Evolutionary conservation across 2,113 vertebrate species (phyloP), one percentile per base, ranked within the genome.

Genomic region (Seriola rivoliana): DNA sequence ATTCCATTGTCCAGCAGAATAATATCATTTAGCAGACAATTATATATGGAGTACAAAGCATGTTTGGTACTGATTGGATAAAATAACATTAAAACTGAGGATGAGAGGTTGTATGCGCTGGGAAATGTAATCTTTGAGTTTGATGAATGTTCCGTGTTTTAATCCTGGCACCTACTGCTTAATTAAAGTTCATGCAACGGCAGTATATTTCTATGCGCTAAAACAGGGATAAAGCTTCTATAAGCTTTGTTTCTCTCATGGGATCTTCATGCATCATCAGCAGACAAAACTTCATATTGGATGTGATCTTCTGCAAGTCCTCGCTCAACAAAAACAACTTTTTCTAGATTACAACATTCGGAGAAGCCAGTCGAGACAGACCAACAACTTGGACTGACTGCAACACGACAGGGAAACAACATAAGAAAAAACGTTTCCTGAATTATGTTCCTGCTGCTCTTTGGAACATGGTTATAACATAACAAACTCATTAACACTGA

Each of bases 311-410:
- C 42, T 36, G 19, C 19, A 71, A 87, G 71, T 66, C 57, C 23
- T 54, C 1, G 0, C 40, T 42, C 36, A 16, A 4, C 68, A 14
- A 50, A 48, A 80, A 78, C 36, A 1, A 36, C 4, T 23, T 79
- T 65, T 52, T 63, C 9, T 67, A 8, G 7, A 44, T 54, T 76
- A 71, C 23, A 21, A 58, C 23, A 19, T 17, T 36, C 38, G 36
- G 32, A 73, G 40, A 38, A 58, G 32, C 75, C 78, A 12, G 85
- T 82, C 81, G 32, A 66, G 81, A 34, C 78, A 72, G 44, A 80
- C 10, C 14, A 29, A 68, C 13, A 63, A 72, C 21, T 9, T 19
- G 7, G 8, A 74, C 19, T 48, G 32, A 14, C 19, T 78, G n/a
- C n/a, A 58, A 67, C 65, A 75, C 55, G 68, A 82, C 65, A 64